Base-by-base conservation (phyloP, 2,888 invertebrate species). In the Eristalis arbustorum region DNA sequence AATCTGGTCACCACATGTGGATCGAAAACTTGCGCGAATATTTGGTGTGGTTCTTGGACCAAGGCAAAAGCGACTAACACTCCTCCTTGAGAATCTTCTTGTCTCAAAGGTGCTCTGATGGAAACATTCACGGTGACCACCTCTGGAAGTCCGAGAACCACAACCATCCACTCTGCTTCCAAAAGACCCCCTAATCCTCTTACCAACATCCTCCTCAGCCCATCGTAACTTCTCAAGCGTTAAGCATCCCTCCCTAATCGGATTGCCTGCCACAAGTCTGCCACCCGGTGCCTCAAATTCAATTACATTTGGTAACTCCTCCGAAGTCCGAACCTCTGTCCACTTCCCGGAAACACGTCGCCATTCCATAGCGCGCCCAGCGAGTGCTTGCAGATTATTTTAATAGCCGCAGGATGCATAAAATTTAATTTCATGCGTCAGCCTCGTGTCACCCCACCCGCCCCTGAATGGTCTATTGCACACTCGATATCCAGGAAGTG, bases 401-500 rank as follows among this genome's bases (percentile, higher is more conserved):
- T 49, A 49, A 49, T 49, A 18, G 49, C 49, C 18, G 49, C 49
- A 49, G 49, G 49, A 49, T 49, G 49, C 49, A 49, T 49, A 49
- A 49, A 49, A 49, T 49, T 49, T 49, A 49, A 49, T 49, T 49
- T 49, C 49, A 22, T 18, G 49, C 49, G 49, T 37, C 37, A 37
- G 10, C 49, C 18, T 8, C 49, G 18, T 8, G 6, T 4, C 49
- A 3, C 18, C 31, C 8, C 10, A 1, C 8, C 6, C 6, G 8
- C 31, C 4, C 31, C 31, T 4, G 18, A 14, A 8, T n/a, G 18
- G 18, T 31, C 31, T n/a, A 42, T 37, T 22, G 34, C 4, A n/a
- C 40, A 23, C 71, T 61, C 71, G 64, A 72, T 76, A 85, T 81
- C 76, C 81, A 85, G 84, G 84, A 85, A 85, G 76, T 85, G 76